A percentile compares a stretch with the other conserved stretches of the same genome.
These are phyloP conservation scores for Emydoidea blandingii DNA, from an alignment of 2,797 vertebrate species.

Conservation along the genomic window DNA sequence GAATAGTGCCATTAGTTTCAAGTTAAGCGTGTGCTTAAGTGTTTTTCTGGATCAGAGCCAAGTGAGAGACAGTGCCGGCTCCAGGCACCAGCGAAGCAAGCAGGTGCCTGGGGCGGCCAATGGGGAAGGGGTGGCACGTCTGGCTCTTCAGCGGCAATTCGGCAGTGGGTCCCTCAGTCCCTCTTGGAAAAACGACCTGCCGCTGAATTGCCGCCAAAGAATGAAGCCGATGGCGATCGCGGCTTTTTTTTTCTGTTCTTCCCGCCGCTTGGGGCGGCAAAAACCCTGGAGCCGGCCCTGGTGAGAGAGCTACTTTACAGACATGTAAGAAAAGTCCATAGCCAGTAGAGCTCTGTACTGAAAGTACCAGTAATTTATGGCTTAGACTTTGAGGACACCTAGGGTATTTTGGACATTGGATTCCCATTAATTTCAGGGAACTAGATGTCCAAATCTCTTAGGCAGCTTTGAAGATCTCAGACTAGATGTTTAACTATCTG, in stretches of 20 bases:
- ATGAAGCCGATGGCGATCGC: no score
- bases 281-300: no score
- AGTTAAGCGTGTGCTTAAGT: accelerated
- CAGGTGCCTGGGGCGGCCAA: no score
- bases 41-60: not conserved
- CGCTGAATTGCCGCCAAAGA: no score
- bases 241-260: no score
- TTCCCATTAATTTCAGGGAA: not conserved
- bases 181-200: no score
- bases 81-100: no score
- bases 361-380: not conserved
- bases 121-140: no score
- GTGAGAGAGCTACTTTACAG: not conserved
- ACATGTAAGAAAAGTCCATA: not conserved
- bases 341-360: not conserved
- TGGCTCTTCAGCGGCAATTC: no score
- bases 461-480: not conserved
- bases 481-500: not conserved
- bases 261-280: no score
- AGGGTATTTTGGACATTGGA: not conserved
- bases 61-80: not conserved
- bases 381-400: not conserved
- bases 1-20: accelerated
- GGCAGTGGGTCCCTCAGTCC: no score
- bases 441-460: not conserved